A percentile compares a stretch with the other conserved stretches of the same genome.
These are phyloP conservation scores for Priocnemis perturbator DNA, from an alignment of 2,888 invertebrate species.

Conservation along the genomic window DNA sequence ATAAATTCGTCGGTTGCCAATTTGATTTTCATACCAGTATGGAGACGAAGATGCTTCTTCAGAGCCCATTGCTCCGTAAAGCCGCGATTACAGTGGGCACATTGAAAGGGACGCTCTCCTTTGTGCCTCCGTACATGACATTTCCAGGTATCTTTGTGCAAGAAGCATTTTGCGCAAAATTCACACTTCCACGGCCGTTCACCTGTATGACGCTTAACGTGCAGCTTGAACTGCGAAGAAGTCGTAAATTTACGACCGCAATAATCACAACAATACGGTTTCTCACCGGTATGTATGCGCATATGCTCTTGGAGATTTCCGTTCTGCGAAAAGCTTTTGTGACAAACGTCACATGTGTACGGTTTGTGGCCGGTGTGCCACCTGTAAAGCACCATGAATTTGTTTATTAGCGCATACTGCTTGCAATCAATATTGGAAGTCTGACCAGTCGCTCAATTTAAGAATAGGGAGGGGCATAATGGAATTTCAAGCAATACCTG, in stretches of 20 bases:
- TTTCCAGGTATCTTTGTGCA: constrained; percentile 80
- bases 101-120: constrained; percentile 81
- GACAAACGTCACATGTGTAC: constrained; percentile 82
- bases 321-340: constrained; percentile 86
- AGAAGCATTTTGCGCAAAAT: constrained; percentile 78
- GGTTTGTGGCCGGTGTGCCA: constrained; percentile 85
- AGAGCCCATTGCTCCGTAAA: constrained; percentile 83
- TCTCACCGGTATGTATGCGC: constrained; percentile 87
- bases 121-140: constrained; percentile 82
- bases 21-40: constrained; percentile 75
- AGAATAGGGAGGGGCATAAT: constrained; percentile 1
- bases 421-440: no score
- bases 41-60: constrained; percentile 80
- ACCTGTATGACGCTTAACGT: constrained; percentile 80
- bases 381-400: constrained; percentile 63
- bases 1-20: neutral
- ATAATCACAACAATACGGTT: constrained; percentile 83
- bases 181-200: constrained; percentile 80
- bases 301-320: constrained; percentile 87
- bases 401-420: constrained; percentile 4
- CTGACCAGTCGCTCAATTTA: neutral
- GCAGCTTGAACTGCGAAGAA: constrained; percentile 83
- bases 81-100: constrained; percentile 77
- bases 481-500: constrained; percentile 60
- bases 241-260: constrained; percentile 85